These are phyloP conservation scores for Chelonus insularis DNA, from an alignment of 1,140 invertebrate genomes.

Conservation along the genomic window DNA sequence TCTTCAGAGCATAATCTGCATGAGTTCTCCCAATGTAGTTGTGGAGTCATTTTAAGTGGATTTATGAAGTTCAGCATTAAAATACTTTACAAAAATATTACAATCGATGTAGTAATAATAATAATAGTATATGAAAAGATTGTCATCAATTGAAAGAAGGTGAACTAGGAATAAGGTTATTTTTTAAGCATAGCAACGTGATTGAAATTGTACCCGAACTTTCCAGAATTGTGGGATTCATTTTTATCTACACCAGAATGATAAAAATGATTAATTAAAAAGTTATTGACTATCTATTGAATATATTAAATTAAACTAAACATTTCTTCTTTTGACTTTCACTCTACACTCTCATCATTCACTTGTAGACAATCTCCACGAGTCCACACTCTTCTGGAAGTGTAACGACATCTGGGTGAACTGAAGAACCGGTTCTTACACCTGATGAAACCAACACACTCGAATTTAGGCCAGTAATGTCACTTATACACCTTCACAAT, in stretches of 20 bases:
- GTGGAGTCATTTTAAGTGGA: slow-evolving; percentile 30
- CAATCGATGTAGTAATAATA: too few species aligned
- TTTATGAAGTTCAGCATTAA: background rate
- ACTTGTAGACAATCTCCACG: background rate
- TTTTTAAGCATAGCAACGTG: too few species aligned
- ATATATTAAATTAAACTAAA: background rate
- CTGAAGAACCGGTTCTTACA: slow-evolving; percentile 16
- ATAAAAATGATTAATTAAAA: background rate
- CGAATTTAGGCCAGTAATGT: too few species aligned
- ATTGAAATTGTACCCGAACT: too few species aligned
- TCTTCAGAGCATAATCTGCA: slow-evolving; percentile 49
- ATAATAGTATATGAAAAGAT: too few species aligned
- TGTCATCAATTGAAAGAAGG: too few species aligned
- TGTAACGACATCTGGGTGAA: slow-evolving; percentile 22
- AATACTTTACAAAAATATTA: too few species aligned
- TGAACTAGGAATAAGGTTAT: too few species aligned
- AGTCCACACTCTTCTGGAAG: background rate
- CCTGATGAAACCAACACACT: slow-evolving; percentile 8
- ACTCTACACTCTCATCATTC: background rate
- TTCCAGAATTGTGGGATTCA: background rate
- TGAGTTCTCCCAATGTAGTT: slow-evolving; percentile 39
- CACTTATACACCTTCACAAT: too few species aligned
- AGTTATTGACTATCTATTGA: too few species aligned
- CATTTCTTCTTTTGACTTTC: slow-evolving; percentile 1
- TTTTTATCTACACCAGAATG: too few species aligned